Base-by-base conservation (phyloP, 1,140 invertebrate species). In the Macrobrachium nipponense region DNA sequence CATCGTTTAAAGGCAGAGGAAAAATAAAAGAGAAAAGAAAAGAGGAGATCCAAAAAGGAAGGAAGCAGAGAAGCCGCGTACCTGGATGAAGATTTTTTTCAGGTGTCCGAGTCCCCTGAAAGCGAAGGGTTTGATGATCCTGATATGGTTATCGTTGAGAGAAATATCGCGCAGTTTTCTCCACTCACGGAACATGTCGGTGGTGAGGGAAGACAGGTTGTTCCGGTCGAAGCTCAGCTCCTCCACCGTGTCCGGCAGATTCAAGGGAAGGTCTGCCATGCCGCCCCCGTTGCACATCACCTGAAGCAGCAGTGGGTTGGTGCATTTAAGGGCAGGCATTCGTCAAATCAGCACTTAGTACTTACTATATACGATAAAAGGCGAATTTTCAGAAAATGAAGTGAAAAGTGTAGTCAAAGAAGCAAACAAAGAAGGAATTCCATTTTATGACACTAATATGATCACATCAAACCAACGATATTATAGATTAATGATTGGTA, bases 1-100 rank as follows among this genome's bases (percentile, higher is more conserved):
- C 59, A 44, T 10, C 77, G 12, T 20, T 15, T 64, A 4, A 8
- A 11, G 51, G 11, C 2, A 10, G 7, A 58, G 27, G 27, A 36
- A 36, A 36, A 4, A 36, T 2, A 36, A 36, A n/a, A n/a, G 7
- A 62, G 6, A 12, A 51, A 51, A 51, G 12, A 51, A 12, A 12
- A 12, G 51, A 0, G 12, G 51, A 51, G n/a, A 51, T 12, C 51
- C 51, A 51, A 51, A 51, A 51, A 51, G 51, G 51, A 51, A 51
- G 12, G 51, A 51, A 51, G 12, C 44, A 58, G 51, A 58, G 58
- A 23, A 58, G n/a, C 14, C 18, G 23, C 82, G 43, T 15, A 85
- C 82, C 75, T 85, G 82, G 58, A 85, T 85, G 51, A 64, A 85
- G 20, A 85, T 85, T 64, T 85, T 76, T 58, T 85, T 78, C 20